Base-by-base conservation (phyloP, 2,888 invertebrate species). In the Rhagonycha lutea region DNA sequence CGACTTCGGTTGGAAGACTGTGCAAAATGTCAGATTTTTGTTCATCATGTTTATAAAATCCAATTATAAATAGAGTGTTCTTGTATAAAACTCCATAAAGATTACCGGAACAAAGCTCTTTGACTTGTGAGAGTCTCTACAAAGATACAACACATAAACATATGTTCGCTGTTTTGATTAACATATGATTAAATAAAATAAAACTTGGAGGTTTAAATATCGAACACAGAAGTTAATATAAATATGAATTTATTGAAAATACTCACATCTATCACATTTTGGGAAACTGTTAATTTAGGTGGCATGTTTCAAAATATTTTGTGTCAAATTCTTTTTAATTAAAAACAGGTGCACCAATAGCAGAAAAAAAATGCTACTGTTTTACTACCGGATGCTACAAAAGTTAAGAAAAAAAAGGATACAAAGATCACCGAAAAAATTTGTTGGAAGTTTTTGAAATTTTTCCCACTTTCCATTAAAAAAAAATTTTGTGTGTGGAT, bases 71-170 rank as follows among this genome's bases (percentile, higher is more conserved):
- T 3, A 78, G 23, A 2, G 74, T 68, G 14, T 94, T 92, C 83
- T 94, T 92, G 86, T 92, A 92, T 88, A 94, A 92, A 61, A 94
- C 90, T 61, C 95, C 95, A 86, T 92, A 95, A 24, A 95, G 88
- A 86, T 93, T 92, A 81, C 94, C 95, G 85, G 90, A 91, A 84
- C 89, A 91, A 83, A 91, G 89, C 78, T 91, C 89, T 84, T 91
- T 90, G 81, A 92, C 88, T 80, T 89, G 90, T 83, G 91, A 90
- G 83, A 95, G 87, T 83, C 94, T 92, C 95, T 95, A 86, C 85
- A 83, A 78, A 76, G 72, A 73, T 77, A 47, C n/a, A 47, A 8
- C 8, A 47, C 7, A n/a, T 75, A 74, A 77, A 74, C 76, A 78
- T 76, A 78, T 78, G 76, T 74, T 75, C 26, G 14, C 8, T 1